Base-by-base conservation (phyloP, 2,113 vertebrate genomes). In the Speoplatyrhinus poulsoni region DNA sequence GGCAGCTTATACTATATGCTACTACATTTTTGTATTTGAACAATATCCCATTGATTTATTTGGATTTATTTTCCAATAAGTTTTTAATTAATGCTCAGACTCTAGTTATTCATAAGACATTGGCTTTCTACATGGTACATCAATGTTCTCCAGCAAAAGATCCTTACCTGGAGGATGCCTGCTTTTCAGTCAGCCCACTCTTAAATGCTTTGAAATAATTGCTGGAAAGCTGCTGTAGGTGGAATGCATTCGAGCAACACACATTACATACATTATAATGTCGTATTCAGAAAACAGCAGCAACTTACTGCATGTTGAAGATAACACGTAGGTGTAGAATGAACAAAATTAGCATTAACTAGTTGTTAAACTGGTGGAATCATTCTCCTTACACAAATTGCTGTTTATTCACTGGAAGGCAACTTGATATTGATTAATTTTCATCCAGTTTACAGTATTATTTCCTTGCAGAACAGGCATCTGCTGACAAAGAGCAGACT, bases 401-500 rank as follows among this genome's bases (percentile, higher is more conserved):
- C 17, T 80, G 68, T 67, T 61, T 71, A 67, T 69, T 62, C 66
- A 62, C 67, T 63, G 62, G 66, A 63, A 69, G 73, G 64, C 69
- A 73, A 61, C 72, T 58, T 79, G 76, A 82, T 85, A 80, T 75
- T 72, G 73, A 82, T 76, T 79, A 46, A 79, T 84, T 72, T 82
- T 65, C 54, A 65, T 78, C 76, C 63, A 76, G 75, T 56, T 54
- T 67, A 26, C 26, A 26, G 26, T 26, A 86, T 86, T 80, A 88
- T 88, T 86, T 86, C 81, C 81, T 83, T 56, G 56, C 13, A 53
- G 85, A 86, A 60, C 62, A 47, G 58, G 67, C 54, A n/a, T 81
- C 76, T 78, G 77, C 75, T 87, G 76, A 75, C 71, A 73, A 69
- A 78, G 76, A 58, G 46, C 59, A 56, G 66, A 33, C 62, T 26